Evolutionary conservation across 2,797 vertebrate species (phyloP).

Genomic region (Silurus lanzhouensis): DNA sequence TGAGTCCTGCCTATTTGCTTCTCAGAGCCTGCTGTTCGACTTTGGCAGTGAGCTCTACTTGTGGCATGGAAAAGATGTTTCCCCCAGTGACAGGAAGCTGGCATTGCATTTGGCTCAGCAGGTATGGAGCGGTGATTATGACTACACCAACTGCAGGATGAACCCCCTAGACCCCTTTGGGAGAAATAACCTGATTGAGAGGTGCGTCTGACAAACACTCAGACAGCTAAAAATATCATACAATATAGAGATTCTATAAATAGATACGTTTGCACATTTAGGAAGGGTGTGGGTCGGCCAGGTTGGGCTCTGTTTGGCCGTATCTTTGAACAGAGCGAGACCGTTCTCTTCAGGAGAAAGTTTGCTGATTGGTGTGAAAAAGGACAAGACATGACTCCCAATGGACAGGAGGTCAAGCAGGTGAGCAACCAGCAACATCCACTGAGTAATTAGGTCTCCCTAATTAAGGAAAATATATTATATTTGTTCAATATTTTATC

Average conservation of each 20-base stretch:
- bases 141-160: conserved; percentile 80
- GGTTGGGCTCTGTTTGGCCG: conserved; percentile 76
- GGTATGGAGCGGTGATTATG: conserved; percentile 76
- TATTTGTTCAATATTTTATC: neutral
- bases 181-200: conserved; percentile 60
- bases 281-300: conserved; percentile 74
- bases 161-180: conserved; percentile 77
- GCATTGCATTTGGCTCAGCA: conserved; percentile 77
- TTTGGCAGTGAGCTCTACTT: conserved; percentile 83
- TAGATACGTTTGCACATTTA: conserved; percentile 44
- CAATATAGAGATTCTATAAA: neutral
- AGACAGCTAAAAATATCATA: neutral
- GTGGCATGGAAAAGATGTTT: conserved; percentile 76
- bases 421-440: conserved; percentile 49
- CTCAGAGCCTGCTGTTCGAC: conserved; percentile 79
- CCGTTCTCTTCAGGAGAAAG: conserved; percentile 78
- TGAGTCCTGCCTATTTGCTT: neutral
- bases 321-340: conserved; percentile 72
- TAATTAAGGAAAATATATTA: neutral
- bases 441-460: neutral
- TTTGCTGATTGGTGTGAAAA: conserved; percentile 70
- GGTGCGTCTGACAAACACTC: conserved; percentile 58
- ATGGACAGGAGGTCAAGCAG: conserved; percentile 56
- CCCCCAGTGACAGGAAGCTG: conserved; percentile 65
- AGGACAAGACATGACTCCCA: conserved; percentile 1